Percentiles rank a stretch among this genome's conserved stretches.
These are phyloP conservation scores for Heliconius congener DNA, from an alignment of 1,140 invertebrate genomes.

Conservation along the genomic window DNA sequence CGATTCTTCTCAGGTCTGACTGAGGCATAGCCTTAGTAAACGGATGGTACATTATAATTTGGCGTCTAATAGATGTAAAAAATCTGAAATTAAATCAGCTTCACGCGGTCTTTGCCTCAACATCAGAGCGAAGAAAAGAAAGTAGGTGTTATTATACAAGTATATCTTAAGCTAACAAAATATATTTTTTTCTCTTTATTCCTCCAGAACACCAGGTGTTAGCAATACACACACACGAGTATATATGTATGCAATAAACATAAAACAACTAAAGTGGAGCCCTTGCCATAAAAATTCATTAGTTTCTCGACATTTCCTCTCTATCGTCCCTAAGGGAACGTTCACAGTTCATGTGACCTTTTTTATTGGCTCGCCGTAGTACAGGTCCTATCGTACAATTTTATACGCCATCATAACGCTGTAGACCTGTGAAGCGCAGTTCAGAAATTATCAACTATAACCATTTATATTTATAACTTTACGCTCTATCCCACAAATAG, in stretches of 20 bases:
- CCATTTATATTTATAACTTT: no score
- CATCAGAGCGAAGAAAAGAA: no score
- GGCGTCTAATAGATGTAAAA: no score
- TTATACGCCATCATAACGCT: background rate
- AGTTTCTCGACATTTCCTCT: background rate
- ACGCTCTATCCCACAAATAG: no score
- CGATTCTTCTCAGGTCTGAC: no score
- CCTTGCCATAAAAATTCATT: background rate
- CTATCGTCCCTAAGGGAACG: background rate
- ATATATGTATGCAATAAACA: background rate
- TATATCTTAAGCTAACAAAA: background rate
- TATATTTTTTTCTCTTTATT: background rate
- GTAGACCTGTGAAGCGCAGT: background rate
- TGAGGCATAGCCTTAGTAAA: no score
- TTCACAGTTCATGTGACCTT: background rate
- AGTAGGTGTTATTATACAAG: no score
- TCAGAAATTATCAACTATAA: background rate
- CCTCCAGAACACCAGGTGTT: background rate
- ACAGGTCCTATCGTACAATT: background rate
- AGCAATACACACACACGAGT: background rate
- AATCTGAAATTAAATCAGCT: no score
- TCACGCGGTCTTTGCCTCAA: no score
- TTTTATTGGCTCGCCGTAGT: background rate
- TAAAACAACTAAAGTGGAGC: conserved; percentile 1
- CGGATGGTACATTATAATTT: no score